phyloP scores from a whole-genome alignment of 2,888 invertebrate genomes.

The Coleophora flavipennella region DNA sequence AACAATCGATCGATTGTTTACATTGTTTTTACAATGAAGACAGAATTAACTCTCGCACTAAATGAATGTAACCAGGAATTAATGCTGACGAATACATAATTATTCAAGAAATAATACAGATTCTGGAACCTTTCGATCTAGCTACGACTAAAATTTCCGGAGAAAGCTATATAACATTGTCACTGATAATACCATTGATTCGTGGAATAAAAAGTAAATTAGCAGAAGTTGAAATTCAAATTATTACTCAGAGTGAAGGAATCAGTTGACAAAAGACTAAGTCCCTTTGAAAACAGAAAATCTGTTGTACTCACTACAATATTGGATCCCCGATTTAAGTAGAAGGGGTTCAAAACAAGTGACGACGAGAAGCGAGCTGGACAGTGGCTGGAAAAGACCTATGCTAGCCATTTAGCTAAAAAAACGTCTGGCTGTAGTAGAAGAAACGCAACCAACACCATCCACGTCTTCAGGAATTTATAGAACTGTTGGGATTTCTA shows the following conservation, averaged over 20 bases:
- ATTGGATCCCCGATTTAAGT: constrained; percentile 4
- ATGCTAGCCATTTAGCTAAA: constrained; percentile 2
- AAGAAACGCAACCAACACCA: constrained; percentile 3
- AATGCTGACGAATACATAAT: neutral
- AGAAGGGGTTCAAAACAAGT: constrained; percentile 2
- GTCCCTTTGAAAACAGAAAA: constrained; percentile 3
- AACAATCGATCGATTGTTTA: too few relatives aligned
- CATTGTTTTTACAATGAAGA: neutral
- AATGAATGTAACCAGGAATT: too few relatives aligned
- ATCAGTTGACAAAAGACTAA: neutral
- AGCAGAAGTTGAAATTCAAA: neutral
- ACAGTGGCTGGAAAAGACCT: constrained; percentile 2
- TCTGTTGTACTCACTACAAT: constrained; percentile 3
- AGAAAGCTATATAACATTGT: constrained; percentile 3
- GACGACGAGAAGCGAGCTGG: constrained; percentile 2
- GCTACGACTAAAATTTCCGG: constrained; percentile 2
- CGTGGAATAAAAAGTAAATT: constrained; percentile 1
- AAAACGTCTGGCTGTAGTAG: neutral
- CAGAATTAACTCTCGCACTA: too few relatives aligned
- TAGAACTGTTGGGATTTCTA: constrained; percentile 3
- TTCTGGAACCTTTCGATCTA: constrained; percentile 4
- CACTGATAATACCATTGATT: constrained; percentile 2
- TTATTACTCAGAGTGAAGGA: neutral
- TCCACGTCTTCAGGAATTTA: constrained; percentile 3
- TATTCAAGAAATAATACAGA: neutral